Evolutionary conservation across 2,888 invertebrate species (phyloP), one percentile per base, ranked within the genome.

Genomic region (Campoplex nolae): DNA sequence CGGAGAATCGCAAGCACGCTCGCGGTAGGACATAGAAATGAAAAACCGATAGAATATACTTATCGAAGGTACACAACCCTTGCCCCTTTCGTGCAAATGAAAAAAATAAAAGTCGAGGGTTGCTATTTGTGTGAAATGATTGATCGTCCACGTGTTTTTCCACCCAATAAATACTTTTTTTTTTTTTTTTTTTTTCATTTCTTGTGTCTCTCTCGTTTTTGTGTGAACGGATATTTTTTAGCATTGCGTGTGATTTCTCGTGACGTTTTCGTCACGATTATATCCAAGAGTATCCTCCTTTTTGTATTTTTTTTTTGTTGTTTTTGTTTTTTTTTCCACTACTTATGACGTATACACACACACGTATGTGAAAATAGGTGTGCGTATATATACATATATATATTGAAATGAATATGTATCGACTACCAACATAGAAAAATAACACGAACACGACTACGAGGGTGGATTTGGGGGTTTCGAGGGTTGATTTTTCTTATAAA

Each of bases 391-490:
- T 38, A 38, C 6, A 38, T 38, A 38, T 38, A 38, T 38, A 38
- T 73, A 48, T 84, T 28, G 23, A 76, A 73, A 65, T 81, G 67
- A 28, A 75, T 75, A 28, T 82, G 70, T 83, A 80, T 71, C 38
- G 56, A 88, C 88, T 89, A 88, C 87, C 84, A 88, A 88, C 87
- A 89, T 74, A 88, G 88, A 88, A 90, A 91, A 92, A 91, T 91
- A 91, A 91, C 91, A 93, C 91, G 92, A 91, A 91, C 89, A 92
- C 91, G 88, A 91, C 92, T 93, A 92, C 92, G 91, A 92, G 91
- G 92, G 92, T 92, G 91, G 89, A 88, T 90, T 90, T 91, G 88
- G 90, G 73, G 78, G 42, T n/a, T 16, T 8, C 8, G 67, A 35
- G 67, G 74, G 73, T 80, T 89, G 91, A 88, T 89, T 87, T 85